Base-by-base conservation (phyloP, 2,888 invertebrate genomes). In the Halictus ligatus region DNA sequence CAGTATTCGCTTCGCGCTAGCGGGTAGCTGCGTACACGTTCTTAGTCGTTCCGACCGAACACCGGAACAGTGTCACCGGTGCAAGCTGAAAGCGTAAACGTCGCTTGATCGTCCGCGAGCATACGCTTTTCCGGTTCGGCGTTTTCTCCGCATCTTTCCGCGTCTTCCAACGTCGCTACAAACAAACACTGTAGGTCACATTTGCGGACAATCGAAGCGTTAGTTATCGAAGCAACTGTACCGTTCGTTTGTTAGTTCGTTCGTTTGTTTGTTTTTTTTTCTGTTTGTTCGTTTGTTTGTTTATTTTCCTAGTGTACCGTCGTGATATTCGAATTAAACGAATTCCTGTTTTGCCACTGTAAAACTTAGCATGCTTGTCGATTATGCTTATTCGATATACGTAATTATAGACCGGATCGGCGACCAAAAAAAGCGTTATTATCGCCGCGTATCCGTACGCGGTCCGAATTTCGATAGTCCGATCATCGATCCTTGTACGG, bases 1-100 rank as follows among this genome's bases (percentile, higher is more conserved):
- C 78, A 73, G 78, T 82, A 71, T 25, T 60, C 40, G 3, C 35
- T 58, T 8, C 60, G 46, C 43, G 46, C 48, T 29, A 54, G 50
- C 40, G n/a, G 40, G 21, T 48, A 64, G 60, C 50, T 35, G 50
- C 29, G 21, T 54, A 48, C 35, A 35, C 50, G 29, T 25, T 50
- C 5, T 50, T 29, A 12, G 54, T 29, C 54, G 35, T 74, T 35
- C n/a, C 43, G 71, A 43, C 43, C 54, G 48, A 73, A 50, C 5
- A n/a, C 29, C 18, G 29, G 29, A 29, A 21, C 21, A 7, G 35
- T 6, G 29, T 35, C 50, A 35, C 18, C 35, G 21, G 35, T 54
- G 74, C 74, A 54, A 50, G 48, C 73, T 6, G 10, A 18, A 15
- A 29, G 15, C 18, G 29, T 18, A 18, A 64, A 29, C 35, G 64